Evolutionary conservation across 2,888 invertebrate species (phyloP).

Genomic region (Pherbina coryleti): DNA sequence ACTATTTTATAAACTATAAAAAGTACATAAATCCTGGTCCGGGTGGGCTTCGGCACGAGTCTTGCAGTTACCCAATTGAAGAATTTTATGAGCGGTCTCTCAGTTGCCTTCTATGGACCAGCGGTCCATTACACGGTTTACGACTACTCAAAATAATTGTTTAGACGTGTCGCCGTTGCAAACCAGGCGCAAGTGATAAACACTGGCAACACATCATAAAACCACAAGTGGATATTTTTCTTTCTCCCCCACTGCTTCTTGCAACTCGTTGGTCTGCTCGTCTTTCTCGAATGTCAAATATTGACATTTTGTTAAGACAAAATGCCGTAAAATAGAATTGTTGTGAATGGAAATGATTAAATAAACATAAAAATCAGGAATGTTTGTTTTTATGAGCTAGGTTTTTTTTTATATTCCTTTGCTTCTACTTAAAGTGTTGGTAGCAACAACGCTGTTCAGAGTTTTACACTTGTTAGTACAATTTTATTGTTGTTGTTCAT

Average conservation of each 20-base stretch:
- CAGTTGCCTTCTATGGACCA: no score
- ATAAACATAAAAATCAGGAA: slow-evolving; percentile 60
- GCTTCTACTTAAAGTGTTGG: no score
- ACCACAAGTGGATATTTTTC: slow-evolving; percentile 8
- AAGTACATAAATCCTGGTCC: background rate
- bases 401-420: no score
- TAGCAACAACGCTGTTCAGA: background rate
- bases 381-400: slow-evolving; percentile 29
- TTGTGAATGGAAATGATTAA: slow-evolving; percentile 62
- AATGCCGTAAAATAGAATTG: slow-evolving; percentile 63
- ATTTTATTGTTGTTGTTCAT: background rate
- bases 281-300: slow-evolving; percentile 29
- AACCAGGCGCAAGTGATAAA: no score
- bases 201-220: background rate
- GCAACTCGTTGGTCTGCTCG: background rate
- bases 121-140: no score
- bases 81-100: no score
- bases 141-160: no score
- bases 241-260: background rate
- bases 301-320: slow-evolving; percentile 48
- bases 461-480: background rate
- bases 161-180: no score
- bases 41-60: background rate
- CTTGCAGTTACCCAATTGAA: no score
- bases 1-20: slow-evolving; percentile 60